phyloP scores from a whole-genome alignment of 37 sponge, comb jelly and placozoan genomes.

The Beroe ovata region DNA sequence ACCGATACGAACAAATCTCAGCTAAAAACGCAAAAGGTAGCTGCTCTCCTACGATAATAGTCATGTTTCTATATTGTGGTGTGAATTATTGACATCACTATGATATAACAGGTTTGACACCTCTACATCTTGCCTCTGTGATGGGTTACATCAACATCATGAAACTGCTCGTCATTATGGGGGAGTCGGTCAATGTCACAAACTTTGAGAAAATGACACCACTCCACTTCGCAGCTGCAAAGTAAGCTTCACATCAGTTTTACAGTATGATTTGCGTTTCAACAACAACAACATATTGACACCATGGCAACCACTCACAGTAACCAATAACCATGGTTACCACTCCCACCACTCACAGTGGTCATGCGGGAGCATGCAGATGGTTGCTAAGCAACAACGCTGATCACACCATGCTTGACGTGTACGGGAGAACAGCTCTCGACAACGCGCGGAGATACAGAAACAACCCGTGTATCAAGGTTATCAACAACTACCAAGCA shows the following conservation, averaged over 20 bases:
- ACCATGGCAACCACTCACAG: no score
- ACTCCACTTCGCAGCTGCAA: conserved; percentile 41
- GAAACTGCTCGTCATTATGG: conserved; percentile 44
- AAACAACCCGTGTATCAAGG: background rate
- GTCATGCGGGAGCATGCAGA: conserved; percentile 22
- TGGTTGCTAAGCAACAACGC: conserved; percentile 67
- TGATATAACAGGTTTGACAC: conserved; percentile 26
- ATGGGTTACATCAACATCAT: conserved; percentile 9
- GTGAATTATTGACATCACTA: background rate
- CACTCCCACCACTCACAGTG: no score
- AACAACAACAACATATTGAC: no score
- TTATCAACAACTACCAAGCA: conserved; percentile 15
- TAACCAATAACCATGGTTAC: no score
- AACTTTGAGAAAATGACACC: conserved; percentile 6
- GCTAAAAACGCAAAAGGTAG: conserved; percentile 56
- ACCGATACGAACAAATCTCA: background rate
- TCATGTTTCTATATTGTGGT: no score
- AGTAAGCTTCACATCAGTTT: no score
- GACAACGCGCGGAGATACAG: conserved; percentile 1
- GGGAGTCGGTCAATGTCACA: conserved; percentile 9
- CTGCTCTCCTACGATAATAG: no score
- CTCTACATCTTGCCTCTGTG: conserved; percentile 10
- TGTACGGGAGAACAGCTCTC: background rate
- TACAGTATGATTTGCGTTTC: no score
- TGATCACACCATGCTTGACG: background rate